phyloP scores from a whole-genome alignment of 2,888 invertebrate species.

The Philonicus albiceps region DNA sequence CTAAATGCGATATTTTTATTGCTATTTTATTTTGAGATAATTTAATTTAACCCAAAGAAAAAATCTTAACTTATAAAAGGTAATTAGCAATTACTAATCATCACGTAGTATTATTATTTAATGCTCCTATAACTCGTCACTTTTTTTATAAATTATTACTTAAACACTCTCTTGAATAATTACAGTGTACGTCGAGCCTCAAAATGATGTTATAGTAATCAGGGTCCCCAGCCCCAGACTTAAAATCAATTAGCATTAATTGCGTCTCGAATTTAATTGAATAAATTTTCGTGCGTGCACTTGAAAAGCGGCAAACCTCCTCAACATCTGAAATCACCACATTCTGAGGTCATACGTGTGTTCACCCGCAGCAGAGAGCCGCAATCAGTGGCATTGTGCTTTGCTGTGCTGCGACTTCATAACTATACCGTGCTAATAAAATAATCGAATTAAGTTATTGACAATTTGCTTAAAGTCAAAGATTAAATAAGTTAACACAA shows the following conservation, averaged over 20 bases:
- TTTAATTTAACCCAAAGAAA: background rate
- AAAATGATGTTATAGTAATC: background rate
- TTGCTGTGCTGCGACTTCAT: background rate
- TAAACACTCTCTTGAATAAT: background rate
- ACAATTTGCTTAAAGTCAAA: background rate
- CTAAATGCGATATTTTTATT: no score
- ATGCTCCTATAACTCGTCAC: background rate
- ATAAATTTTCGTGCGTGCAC: background rate
- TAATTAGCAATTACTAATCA: background rate
- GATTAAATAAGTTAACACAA: background rate
- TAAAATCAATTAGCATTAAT: background rate
- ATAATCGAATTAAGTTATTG: background rate
- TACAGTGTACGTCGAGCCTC: background rate
- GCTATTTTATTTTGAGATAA: no score
- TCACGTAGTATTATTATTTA: background rate
- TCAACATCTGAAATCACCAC: background rate
- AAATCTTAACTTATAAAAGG: background rate
- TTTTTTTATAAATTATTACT: background rate
- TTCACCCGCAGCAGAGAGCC: background rate
- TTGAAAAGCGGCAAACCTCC: background rate
- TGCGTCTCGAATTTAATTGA: background rate
- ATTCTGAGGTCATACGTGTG: background rate
- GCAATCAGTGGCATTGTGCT: background rate
- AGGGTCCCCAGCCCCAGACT: background rate
- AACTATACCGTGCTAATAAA: background rate